Base-by-base conservation (phyloP, 1,140 invertebrate species). In the Drosophila nigromelanica region DNA sequence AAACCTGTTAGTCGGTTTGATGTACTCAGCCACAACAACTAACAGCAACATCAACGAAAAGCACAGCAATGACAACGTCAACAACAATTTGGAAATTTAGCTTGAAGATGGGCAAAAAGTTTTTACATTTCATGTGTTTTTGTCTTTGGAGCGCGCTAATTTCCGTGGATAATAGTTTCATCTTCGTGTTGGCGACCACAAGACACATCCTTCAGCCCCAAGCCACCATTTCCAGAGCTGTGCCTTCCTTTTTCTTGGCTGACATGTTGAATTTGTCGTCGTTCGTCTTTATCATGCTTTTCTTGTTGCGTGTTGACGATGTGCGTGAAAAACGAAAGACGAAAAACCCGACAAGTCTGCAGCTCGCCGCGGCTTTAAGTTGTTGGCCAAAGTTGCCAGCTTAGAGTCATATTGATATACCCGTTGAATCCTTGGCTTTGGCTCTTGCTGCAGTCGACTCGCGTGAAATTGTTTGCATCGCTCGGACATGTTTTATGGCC, bases 101-200 rank as follows among this genome's bases (percentile, higher is more conserved):
- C 82, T 72, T 78, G 75, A 87, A 80, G 72, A 55, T 51, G 37
- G 37, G 62, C 52, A 52, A 78, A 86, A 86, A 86, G 71, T 86
- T 87, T 76, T 73, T 81, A 71, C 78, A 78, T 81, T 81, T 81
- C 70, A 81, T 86, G 82, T 87, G 78, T 86, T 81, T 72, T 87
- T 87, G 82, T 63, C 70, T 72, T 75, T 66, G 82, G 61, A 82
- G 61, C 71, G 66, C 82, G 82, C 82, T 86, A 87, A 86, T 86
- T 86, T 86, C 81, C 81, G 74, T 81, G 81, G 81, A 85, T 85
- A 85, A 85, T 85, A 85, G 81, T 85, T 85, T 86, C 81, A 81
- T 86, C 78, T 86, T 78, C 80, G 76, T 83, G 80, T 72, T 68
- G 70, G 43, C 39, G 47, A 27, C 54, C 47, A 48, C 67, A 62